Conservation (phyloP, 2,797 vertebrate species). For the Sarcoramphus papa region DNA sequence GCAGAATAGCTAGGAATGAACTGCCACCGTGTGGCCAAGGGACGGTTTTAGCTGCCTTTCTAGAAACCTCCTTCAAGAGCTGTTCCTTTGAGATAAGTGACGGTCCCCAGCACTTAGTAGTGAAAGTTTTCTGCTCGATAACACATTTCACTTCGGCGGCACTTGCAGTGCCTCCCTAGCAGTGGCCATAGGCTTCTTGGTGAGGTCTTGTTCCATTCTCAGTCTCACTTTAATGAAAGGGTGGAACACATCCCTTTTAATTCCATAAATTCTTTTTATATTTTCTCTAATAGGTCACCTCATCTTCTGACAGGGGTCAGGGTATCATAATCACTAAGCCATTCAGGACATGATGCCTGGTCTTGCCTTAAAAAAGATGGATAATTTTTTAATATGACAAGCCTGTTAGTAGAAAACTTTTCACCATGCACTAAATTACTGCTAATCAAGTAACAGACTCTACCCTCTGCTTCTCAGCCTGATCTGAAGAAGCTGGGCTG, state of each 20-base stretch:
- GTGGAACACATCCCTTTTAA: neutral
- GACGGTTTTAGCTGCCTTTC: neutral
- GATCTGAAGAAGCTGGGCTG: neutral
- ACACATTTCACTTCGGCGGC: neutral
- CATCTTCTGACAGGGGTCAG: neutral
- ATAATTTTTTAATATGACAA: neutral
- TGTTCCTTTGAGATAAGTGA: neutral
- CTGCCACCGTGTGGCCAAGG: slow-evolving; percentile 70
- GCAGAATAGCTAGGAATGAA: slow-evolving; percentile 47
- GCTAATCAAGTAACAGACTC: neutral
- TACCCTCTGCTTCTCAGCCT: neutral
- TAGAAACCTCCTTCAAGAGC: neutral
- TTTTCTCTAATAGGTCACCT: neutral
- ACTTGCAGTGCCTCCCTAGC: neutral
- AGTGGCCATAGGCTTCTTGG: neutral
- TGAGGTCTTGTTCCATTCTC: neutral
- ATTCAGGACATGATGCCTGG: neutral
- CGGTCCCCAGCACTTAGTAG: neutral
- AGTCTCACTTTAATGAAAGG: neutral
- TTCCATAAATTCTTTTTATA: neutral
- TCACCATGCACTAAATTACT: neutral
- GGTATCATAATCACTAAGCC: neutral
- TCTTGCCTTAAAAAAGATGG: neutral
- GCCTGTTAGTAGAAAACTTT: neutral
- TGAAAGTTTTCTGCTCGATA: neutral